Evolutionary conservation across 2,888 invertebrate species (phyloP), one percentile per base, ranked within the genome.

Genomic region (Cerastis rubricosa): DNA sequence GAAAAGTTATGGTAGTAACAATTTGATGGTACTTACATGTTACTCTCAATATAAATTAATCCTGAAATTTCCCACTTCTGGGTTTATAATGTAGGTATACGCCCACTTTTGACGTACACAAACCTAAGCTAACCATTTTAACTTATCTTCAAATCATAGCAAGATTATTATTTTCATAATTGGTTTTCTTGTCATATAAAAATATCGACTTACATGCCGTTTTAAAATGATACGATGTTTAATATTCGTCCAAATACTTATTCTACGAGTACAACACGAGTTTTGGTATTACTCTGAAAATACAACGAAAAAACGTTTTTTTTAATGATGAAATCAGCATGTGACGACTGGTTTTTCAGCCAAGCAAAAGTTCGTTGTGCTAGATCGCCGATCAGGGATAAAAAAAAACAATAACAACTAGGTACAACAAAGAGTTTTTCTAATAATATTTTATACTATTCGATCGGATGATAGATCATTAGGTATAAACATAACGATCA

Each of bases 391-490:
- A 29, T 19, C 14, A 9, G 6, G 6, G 25, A 71, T 25, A 51
- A 74, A 64, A 43, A 51, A 51, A 25, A 49, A 40, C 0, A 43
- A 45, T 1, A 61, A 29, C n/a, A 22, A 54, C 0, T 9, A 17
- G 4, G 2, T 11, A 63, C 2, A 54, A 43, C 7, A 49, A 35
- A 40, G 1, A 45, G 0, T 51, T 12, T 75, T 81, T 63, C 22
- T 59, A 80, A 47, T 59, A 76, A 57, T 64, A 64, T 43, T 45
- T 25, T 25, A 61, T 54, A 64, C 9, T 54, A 71, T 69, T 54
- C 17, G 59, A 17, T 29, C 3, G 14, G 51, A 68, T 79, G 64
- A 71, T 43, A 70, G 40, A 64, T 66, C 19, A 29, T n/a, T 67
- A n/a, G 1, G 1, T 29, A 19, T 47, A 72, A 66, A 76, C 66